Evolutionary conservation across 1,140 invertebrate species (phyloP).

Genomic region (Pissodes strobi): DNA sequence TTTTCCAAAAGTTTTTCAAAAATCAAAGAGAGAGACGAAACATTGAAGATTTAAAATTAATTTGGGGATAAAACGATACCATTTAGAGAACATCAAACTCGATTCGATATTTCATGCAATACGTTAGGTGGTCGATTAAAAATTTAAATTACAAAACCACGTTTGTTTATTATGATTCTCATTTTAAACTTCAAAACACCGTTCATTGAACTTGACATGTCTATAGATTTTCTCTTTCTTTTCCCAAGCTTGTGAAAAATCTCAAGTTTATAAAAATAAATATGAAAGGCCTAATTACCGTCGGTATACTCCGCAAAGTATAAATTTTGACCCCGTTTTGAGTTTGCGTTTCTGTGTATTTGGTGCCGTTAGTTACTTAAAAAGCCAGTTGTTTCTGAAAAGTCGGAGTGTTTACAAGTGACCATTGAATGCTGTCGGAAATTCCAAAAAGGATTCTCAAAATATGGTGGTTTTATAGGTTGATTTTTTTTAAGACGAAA

Average conservation of each 20-base stretch:
- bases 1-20: conserved; percentile 10
- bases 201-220: conserved; percentile 17
- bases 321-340: conserved; percentile 55
- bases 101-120: not conserved
- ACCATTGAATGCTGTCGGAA: conserved; percentile 28
- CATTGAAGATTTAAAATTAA: not conserved
- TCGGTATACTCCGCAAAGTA: conserved; percentile 47
- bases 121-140: not conserved
- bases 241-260: conserved; percentile 51
- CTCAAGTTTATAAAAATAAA: conserved; percentile 55
- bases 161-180: conserved; percentile 11
- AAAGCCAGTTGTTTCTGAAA: conserved; percentile 46
- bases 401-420: conserved; percentile 36
- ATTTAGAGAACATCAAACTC: not conserved
- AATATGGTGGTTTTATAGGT: conserved; percentile 47
- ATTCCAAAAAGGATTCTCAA: conserved; percentile 43
- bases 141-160: conserved; percentile 10
- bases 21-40: conserved; percentile 13
- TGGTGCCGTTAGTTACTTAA: conserved; percentile 50
- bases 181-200: conserved; percentile 5
- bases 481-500: conserved; percentile 54
- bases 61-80: conserved; percentile 7
- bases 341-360: conserved; percentile 46
- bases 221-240: conserved; percentile 46
- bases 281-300: conserved; percentile 52